A percentile compares a stretch with the other conserved stretches of the same genome.
These are phyloP conservation scores for Carcharodon carcharias DNA, from an alignment of 2,797 vertebrate species.

Conservation along the genomic window DNA sequence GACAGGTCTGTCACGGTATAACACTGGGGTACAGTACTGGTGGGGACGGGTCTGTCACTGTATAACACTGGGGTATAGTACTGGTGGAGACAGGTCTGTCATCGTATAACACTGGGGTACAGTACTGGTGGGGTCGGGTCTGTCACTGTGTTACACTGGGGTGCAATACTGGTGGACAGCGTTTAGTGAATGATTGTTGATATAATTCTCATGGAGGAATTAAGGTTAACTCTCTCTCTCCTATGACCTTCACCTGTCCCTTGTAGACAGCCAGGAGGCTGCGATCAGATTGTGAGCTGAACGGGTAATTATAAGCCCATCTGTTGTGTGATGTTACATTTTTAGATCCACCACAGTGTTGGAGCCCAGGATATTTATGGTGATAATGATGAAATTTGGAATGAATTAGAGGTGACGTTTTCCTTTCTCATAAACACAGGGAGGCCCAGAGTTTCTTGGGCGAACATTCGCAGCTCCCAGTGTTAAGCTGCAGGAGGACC, in stretches of 20 bases:
- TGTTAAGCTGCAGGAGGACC: conserved; percentile 72
- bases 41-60: neutral
- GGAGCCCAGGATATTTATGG: neutral
- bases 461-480: conserved; percentile 71
- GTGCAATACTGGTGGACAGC: neutral
- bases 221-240: neutral
- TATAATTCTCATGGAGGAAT: neutral
- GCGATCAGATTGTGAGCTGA: neutral
- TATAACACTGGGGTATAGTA: neutral
- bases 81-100: neutral
- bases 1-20: neutral
- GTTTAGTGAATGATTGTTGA: neutral
- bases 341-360: neutral
- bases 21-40: neutral
- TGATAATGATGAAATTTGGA: neutral
- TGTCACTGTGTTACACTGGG: neutral
- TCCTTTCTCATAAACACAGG: conserved; percentile 50
- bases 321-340: neutral
- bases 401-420: neutral
- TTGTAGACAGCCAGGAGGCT: no score
- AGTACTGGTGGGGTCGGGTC: neutral
- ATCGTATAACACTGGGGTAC: neutral
- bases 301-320: neutral
- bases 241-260: neutral
- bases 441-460: conserved; percentile 66